phyloP scores from a whole-genome alignment of 2,888 invertebrate genomes.

The Tenthredo notha region DNA sequence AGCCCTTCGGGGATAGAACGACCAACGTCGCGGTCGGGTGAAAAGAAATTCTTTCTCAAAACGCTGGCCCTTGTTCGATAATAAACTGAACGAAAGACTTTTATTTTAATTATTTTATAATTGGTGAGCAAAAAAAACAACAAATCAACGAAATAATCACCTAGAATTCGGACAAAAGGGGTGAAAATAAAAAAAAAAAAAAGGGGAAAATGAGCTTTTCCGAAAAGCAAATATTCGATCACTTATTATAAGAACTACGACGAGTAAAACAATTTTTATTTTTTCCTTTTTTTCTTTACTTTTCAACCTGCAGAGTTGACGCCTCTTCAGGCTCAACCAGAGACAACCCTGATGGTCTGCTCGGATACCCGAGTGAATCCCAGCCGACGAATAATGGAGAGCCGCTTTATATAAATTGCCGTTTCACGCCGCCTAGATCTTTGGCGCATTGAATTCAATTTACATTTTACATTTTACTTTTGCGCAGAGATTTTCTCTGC shows the following conservation, averaged over 20 bases:
- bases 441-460: conserved; percentile 39
- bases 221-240: neutral
- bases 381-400: conserved; percentile 40
- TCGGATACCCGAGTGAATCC: conserved; percentile 27
- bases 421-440: conserved; percentile 36
- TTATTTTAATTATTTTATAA: conserved; percentile 25
- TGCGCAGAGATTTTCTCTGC: neutral
- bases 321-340: conserved; percentile 8
- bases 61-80: neutral
- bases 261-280: neutral
- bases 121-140: neutral
- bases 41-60: conserved; percentile 6
- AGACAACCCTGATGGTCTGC: conserved; percentile 19
- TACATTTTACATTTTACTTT: conserved; percentile 20
- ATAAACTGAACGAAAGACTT: neutral
- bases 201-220: neutral
- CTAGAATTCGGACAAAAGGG: neutral
- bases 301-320: conserved; percentile 8
- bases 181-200: neutral
- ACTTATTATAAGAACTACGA: neutral
- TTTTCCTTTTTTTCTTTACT: neutral
- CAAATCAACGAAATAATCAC: neutral
- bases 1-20: conserved; percentile 34
- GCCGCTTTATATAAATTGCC: conserved; percentile 40
- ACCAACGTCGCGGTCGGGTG: conserved; percentile 20